Conservation (phyloP, 2,888 invertebrate genomes). For the Notodonta ziczac region DNA sequence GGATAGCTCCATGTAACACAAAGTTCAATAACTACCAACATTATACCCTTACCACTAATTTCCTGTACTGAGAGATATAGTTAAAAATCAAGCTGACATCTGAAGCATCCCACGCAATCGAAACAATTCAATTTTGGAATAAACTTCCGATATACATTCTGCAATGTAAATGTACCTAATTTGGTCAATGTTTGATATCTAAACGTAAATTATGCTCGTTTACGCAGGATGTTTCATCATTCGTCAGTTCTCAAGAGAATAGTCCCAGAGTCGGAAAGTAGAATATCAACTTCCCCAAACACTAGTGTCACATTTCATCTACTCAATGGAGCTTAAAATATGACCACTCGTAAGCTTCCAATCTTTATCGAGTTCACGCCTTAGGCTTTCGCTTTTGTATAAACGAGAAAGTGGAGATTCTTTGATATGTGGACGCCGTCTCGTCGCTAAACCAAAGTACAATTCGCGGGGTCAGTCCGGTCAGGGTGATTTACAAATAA, state of each 20-base stretch:
- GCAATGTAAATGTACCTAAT: not conserved
- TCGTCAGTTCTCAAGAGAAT: slow-evolving; percentile 31
- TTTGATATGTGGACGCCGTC: slow-evolving; percentile 54
- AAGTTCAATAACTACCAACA: slow-evolving; percentile 73
- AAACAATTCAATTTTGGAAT: not conserved
- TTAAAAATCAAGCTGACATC: slow-evolving; percentile 66
- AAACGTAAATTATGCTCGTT: not conserved
- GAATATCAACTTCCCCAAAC: slow-evolving; percentile 46
- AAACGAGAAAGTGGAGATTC: slow-evolving; percentile 28
- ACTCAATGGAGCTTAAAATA: slow-evolving; percentile 52
- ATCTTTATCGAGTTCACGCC: slow-evolving; percentile 49
- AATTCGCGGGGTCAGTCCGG: slow-evolving; percentile 5
- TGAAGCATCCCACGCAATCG: slow-evolving; percentile 44
- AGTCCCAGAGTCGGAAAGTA: slow-evolving; percentile 44
- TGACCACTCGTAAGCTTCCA: slow-evolving; percentile 54
- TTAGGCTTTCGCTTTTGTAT: slow-evolving; percentile 56
- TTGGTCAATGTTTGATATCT: not conserved
- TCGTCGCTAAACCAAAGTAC: slow-evolving; percentile 18
- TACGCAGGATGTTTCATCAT: slow-evolving; percentile 40
- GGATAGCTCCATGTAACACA: slow-evolving; percentile 44
- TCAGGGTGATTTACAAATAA: slow-evolving; percentile 42
- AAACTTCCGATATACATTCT: not conserved
- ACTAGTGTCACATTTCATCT: slow-evolving; percentile 60
- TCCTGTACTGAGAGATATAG: slow-evolving; percentile 84
- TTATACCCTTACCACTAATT: slow-evolving; percentile 72